Conservation (phyloP, 1,140 invertebrate genomes). For the Pseudomyrmex cubaensis region DNA sequence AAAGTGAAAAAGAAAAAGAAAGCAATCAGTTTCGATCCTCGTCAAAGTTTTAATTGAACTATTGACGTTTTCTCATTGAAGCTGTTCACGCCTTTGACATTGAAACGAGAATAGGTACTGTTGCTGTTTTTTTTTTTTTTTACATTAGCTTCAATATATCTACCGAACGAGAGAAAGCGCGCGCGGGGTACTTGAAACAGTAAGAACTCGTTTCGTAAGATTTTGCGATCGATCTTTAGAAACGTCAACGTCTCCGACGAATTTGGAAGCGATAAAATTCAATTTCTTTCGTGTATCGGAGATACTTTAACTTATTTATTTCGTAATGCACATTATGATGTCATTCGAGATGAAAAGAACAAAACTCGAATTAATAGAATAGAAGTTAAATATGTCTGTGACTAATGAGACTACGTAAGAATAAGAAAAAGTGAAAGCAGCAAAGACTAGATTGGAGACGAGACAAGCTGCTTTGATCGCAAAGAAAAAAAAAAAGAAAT, state of each 20-base stretch:
- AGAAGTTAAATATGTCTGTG: background rate
- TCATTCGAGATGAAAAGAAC: background rate
- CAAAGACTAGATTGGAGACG: background rate
- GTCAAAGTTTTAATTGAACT: background rate
- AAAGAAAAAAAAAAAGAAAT: background rate
- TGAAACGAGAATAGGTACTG: conserved; percentile 2
- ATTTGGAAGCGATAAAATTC: conserved; percentile 14
- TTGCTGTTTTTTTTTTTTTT: background rate
- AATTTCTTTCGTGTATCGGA: background rate
- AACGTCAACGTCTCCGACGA: conserved; percentile 1
- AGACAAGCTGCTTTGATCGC: conserved; percentile 6
- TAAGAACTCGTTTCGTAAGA: conserved; percentile 43
- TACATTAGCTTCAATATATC: conserved; percentile 5
- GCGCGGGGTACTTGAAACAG: background rate
- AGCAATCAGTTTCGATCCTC: background rate
- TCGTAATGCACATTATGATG: background rate
- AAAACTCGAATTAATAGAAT: background rate
- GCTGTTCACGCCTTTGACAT: conserved; percentile 47
- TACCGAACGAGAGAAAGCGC: conserved; percentile 31
- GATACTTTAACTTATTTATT: background rate
- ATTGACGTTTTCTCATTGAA: background rate
- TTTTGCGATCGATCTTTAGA: conserved; percentile 31
- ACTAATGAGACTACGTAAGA: background rate
- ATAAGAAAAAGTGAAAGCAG: conserved; percentile 42
- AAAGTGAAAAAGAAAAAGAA: background rate